phyloP scores from a whole-genome alignment of 2,888 invertebrate genomes.

The Drosophila phalerata region DNA sequence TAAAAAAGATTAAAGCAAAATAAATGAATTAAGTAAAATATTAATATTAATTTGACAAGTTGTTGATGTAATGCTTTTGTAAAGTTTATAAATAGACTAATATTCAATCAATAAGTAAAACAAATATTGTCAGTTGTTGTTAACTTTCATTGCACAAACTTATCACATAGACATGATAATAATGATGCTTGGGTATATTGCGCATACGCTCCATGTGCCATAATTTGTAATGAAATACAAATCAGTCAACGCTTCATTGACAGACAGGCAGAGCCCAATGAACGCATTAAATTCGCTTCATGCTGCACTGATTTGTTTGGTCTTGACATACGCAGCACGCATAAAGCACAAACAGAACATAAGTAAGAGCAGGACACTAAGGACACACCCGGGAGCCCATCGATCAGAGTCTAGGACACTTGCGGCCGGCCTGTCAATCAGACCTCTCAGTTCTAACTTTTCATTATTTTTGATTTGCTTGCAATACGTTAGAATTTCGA shows the following conservation, averaged over 20 bases:
- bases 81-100: not conserved
- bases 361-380: constrained; percentile 19
- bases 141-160: not conserved
- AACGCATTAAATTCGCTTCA: constrained; percentile 55
- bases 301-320: constrained; percentile 52
- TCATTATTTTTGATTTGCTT: constrained; percentile 19
- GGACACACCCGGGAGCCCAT: constrained; percentile 48
- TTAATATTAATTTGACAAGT: not conserved
- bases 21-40: not conserved
- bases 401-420: constrained; percentile 65
- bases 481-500: not conserved
- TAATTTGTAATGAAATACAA: constrained; percentile 58
- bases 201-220: constrained; percentile 42
- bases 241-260: constrained; percentile 55
- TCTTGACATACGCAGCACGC: constrained; percentile 40
- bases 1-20: too few species aligned
- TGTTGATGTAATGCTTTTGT: not conserved
- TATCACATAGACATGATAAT: constrained; percentile 17
- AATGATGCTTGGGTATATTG: constrained; percentile 32
- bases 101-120: constrained; percentile 10
- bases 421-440: constrained; percentile 40
- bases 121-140: constrained; percentile 3
- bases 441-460: constrained; percentile 14
- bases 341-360: constrained; percentile 19
- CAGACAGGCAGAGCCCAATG: constrained; percentile 17